Evolutionary conservation across 1,140 invertebrate genomes (phyloP).

Genomic region (Eciton burchellii): DNA sequence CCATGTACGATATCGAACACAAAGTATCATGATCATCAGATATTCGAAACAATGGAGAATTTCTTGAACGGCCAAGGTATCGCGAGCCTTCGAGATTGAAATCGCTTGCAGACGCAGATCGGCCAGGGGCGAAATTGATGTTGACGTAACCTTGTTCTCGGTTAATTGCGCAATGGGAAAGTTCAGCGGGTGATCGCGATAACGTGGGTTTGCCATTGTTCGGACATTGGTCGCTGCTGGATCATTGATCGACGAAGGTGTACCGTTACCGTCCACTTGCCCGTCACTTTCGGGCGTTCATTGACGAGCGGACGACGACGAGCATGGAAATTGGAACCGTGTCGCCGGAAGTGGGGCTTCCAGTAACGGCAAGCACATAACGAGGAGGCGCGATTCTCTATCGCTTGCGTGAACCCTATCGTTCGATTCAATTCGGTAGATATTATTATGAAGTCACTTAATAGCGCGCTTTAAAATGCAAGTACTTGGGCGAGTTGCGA

Average conservation of each 20-base stretch:
- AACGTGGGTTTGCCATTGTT: conserved; percentile 22
- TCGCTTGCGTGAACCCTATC: background rate
- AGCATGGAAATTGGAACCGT: conserved; percentile 70
- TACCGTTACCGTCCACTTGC: conserved; percentile 54
- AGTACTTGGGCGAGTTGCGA: background rate
- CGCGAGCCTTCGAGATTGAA: no score
- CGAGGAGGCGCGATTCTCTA: conserved; percentile 8
- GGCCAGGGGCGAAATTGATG: background rate
- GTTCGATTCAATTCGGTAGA: conserved; percentile 24
- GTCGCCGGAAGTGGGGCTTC: conserved; percentile 65
- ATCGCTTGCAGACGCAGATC: no score
- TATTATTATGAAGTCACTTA: conserved; percentile 47
- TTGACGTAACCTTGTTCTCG: conserved; percentile 9
- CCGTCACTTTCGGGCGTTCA: conserved; percentile 40
- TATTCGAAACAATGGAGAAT: no score
- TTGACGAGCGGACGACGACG: conserved; percentile 24
- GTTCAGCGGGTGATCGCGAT: conserved; percentile 26
- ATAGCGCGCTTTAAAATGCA: conserved; percentile 9
- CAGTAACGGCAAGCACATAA: conserved; percentile 51
- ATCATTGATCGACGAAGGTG: conserved; percentile 46
- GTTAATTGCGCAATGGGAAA: conserved; percentile 26
- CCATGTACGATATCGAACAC: no score
- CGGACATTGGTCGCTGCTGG: conserved; percentile 12
- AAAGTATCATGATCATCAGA: no score
- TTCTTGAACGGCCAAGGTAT: no score